Base-by-base conservation (phyloP, 2,888 invertebrate species). In the Eupithecia centaureata region DNA sequence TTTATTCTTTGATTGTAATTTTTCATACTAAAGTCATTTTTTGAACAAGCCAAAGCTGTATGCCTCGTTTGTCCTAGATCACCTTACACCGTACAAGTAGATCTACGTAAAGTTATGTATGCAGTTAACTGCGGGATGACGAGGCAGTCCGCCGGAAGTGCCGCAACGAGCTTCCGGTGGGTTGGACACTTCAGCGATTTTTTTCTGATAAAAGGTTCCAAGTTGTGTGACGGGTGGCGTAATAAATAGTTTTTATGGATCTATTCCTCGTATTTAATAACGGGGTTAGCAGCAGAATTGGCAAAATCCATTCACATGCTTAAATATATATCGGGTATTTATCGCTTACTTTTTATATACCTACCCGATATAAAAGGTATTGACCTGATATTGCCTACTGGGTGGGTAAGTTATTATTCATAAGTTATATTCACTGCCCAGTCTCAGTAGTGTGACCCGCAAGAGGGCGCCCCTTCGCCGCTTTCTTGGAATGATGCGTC, bases 141-240 rank as follows among this genome's bases (percentile, higher is more conserved):
- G 74, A 73, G 75, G 76, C 76, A 76, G 72, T 73, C 71, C 63
- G 59, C 72, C 69, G 72, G 74, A 71, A 67, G 73, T 68, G 75
- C 73, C 70, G 67, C 71, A 68, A 76, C 68, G 73, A 76, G 71
- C 70, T 72, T 75, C 75, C 77, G 74, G n/a, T 33, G 59, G 70
- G 68, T 65, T 73, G 74, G 58, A 68, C 60, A 65, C 67, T 71
- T 67, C 63, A 69, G 38, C 69, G 59, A 68, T 57, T 67, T 68
- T 72, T 58, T 64, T 64, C 61, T 51, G 60, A 57, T 63, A 68
- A 60, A 63, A 54, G 47, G 33, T 27, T 33, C 42, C 22, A 63
- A 63, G n/a, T 57, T n/a, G 47, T 27, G 63, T 57, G 63, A 57
- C 28, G 35, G 27, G 33, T 25, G 32, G 57, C 15, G 47, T 58